Percentiles rank a stretch among this genome's conserved stretches.
Conservation (phyloP, 2,888 invertebrate genomes). For the Patella ulyssiponensis region DNA sequence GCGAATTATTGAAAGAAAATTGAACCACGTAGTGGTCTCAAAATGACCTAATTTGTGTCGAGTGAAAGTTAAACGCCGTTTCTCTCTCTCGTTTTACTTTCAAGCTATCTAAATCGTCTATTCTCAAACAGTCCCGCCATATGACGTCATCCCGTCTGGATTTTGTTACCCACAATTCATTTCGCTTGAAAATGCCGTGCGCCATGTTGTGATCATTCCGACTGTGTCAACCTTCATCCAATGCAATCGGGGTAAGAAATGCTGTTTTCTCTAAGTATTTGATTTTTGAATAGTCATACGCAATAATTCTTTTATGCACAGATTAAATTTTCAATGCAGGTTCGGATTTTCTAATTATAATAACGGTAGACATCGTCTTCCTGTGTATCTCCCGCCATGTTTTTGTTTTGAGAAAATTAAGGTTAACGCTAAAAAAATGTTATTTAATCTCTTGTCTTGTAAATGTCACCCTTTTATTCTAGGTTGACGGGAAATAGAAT, state of each 20-base stretch:
- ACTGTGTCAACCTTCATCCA: slow-evolving; percentile 54
- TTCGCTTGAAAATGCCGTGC: slow-evolving; percentile 58
- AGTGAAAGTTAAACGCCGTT: too few relatives aligned
- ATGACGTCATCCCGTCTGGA: slow-evolving; percentile 57
- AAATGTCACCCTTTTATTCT: slow-evolving; percentile 31
- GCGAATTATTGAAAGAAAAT: too few relatives aligned
- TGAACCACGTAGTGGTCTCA: too few relatives aligned
- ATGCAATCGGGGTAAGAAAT: slow-evolving; percentile 58
- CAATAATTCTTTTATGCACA: slow-evolving; percentile 6
- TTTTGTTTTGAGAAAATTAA: slow-evolving; percentile 31
- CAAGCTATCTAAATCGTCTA: neutral
- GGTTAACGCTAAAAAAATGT: neutral
- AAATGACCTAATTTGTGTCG: too few relatives aligned
- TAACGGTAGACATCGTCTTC: slow-evolving; percentile 18
- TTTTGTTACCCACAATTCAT: slow-evolving; percentile 57
- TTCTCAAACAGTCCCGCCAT: slow-evolving; percentile 41
- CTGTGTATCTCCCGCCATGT: slow-evolving; percentile 37
- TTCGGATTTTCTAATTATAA: slow-evolving; percentile 12
- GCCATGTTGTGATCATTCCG: slow-evolving; percentile 48
- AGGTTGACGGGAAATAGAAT: slow-evolving; percentile 47
- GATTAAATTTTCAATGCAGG: slow-evolving; percentile 10
- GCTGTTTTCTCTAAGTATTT: slow-evolving; percentile 21
- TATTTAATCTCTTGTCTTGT: neutral
- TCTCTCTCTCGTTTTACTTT: too few relatives aligned
- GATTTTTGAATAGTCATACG: neutral